phyloP scores from a whole-genome alignment of 2,888 invertebrate species.

The Harpalus rubripes region DNA sequence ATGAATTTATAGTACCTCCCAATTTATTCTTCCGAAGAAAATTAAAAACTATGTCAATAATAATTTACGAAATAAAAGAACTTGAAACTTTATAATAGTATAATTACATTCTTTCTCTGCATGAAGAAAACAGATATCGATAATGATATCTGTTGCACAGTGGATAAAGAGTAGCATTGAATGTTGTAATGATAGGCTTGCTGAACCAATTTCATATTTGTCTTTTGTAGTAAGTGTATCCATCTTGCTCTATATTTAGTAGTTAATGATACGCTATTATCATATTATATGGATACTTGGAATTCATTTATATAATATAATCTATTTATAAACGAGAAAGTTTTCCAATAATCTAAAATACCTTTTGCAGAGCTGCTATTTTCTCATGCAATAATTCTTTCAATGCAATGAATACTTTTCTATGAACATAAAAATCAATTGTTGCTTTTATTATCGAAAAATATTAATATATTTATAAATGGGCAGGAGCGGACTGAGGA shows the following conservation, averaged over 20 bases:
- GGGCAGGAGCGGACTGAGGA: too few species aligned
- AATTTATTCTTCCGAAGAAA: background rate
- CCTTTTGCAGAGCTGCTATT: background rate
- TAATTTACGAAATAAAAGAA: background rate
- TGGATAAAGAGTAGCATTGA: background rate
- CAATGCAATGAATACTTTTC: background rate
- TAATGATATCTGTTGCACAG: conserved; percentile 8
- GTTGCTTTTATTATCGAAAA: too few species aligned
- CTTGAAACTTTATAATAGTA: background rate
- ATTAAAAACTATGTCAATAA: background rate
- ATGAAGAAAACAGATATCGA: background rate
- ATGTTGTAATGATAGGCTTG: background rate
- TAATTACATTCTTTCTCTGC: background rate
- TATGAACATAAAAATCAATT: background rate
- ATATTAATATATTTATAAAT: too few species aligned
- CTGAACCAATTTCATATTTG: conserved; percentile 13
- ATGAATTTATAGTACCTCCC: too few species aligned
- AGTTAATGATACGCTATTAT: conserved; percentile 3
- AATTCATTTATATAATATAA: conserved; percentile 6
- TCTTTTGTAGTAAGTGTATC: background rate
- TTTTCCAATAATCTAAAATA: background rate
- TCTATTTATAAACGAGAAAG: background rate
- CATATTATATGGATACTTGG: background rate
- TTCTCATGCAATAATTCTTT: background rate
- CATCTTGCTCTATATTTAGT: conserved; percentile 8